Evolutionary conservation across 2,888 invertebrate species (phyloP), one percentile per base, ranked within the genome.

Genomic region (Aphidius colemani): DNA sequence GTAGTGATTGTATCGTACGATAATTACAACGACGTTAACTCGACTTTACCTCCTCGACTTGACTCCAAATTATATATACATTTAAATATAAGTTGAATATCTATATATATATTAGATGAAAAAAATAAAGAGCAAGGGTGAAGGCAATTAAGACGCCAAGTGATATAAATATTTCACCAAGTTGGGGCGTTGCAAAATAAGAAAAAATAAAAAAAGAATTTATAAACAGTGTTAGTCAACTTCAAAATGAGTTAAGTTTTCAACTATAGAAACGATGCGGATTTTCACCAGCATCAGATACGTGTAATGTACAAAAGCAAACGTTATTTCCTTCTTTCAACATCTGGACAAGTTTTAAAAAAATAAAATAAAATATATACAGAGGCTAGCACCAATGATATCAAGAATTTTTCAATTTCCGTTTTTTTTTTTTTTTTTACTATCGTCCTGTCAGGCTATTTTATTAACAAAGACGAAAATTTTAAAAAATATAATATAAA

Each of bases 101-200:
- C n/a, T n/a, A 58, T 70, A 69, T 68, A 72, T 71, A 74, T 73
- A 72, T 40, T 71, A 71, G 71, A 70, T 61, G 67, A 45, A 45
- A 45, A 46, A 61, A 49, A 61, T 46, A 61, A 53, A 66, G 53
- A 63, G 70, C 64, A 69, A 59, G 65, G 57, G 63, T 60, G 68
- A 66, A 67, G 65, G 77, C 75, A 77, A 78, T 78, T 78, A 77
- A 78, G 75, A 71, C 72, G 67, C 71, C 70, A 74, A 74, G 64
- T 66, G 74, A 70, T 72, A 77, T 76, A 78, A 78, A 77, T 76
- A 77, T 77, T 75, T 70, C 66, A 70, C 70, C 69, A 70, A 61
- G 66, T 61, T 63, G 66, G 59, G 45, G 55, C 53, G 51, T 55
- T 45, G 55, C 49, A 44, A 55, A 63, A 65, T 53, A 59, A 50